phyloP scores from a whole-genome alignment of 1,140 invertebrate species.

The Varroa destructor region DNA sequence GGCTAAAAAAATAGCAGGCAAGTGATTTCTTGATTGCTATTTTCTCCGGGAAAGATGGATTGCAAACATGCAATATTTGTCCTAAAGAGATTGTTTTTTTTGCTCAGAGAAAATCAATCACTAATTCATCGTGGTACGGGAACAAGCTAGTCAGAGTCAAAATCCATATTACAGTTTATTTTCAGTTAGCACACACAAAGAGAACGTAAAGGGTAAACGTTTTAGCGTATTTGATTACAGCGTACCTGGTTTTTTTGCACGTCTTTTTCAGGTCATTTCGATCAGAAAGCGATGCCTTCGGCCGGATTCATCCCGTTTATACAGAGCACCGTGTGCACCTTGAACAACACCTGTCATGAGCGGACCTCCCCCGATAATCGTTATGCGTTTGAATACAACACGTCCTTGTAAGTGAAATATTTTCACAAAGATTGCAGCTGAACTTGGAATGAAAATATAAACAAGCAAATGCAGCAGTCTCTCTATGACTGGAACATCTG shows the following conservation, averaged over 20 bases:
- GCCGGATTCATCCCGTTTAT: conserved; percentile 48
- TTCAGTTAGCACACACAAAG: too few relatives aligned
- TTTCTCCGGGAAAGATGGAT: too few relatives aligned
- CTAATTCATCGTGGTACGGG: too few relatives aligned
- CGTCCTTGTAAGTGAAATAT: conserved; percentile 39
- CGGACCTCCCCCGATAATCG: conserved; percentile 36
- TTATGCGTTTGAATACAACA: conserved; percentile 38
- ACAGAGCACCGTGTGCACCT: conserved; percentile 46
- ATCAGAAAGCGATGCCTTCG: conserved; percentile 49
- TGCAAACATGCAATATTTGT: too few relatives aligned
- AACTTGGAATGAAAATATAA: conserved; percentile 33
- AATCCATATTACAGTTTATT: too few relatives aligned
- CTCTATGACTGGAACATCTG: conserved; percentile 26
- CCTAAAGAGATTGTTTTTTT: too few relatives aligned
- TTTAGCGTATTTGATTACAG: too few relatives aligned
- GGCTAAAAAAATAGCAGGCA: too few relatives aligned
- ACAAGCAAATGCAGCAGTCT: conserved; percentile 11
- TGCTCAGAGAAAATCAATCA: too few relatives aligned
- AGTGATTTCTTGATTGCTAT: too few relatives aligned
- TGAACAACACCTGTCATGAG: conserved; percentile 48
- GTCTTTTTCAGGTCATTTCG: conserved; percentile 46
- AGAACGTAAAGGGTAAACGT: too few relatives aligned
- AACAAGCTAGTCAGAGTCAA: too few relatives aligned
- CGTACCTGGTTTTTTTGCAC: background rate
- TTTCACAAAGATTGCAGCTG: conserved; percentile 31